These are phyloP conservation scores for Cephus rjabovi DNA, from an alignment of 2,888 invertebrate genomes.

Conservation along the genomic window DNA sequence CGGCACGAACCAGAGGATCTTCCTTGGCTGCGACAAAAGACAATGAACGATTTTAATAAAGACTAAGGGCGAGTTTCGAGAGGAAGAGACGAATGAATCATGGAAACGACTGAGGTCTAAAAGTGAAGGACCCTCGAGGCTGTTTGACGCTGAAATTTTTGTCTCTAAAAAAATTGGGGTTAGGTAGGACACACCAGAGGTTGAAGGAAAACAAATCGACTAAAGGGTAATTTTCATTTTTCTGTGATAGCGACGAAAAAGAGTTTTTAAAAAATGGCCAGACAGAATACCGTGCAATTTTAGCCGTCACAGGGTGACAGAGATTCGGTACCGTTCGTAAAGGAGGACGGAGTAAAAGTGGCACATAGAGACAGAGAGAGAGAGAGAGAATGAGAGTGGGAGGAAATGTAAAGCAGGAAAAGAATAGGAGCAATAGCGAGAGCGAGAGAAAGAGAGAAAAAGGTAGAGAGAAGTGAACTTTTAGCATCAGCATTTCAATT, in stretches of 20 bases:
- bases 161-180: too few species aligned
- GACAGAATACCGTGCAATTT: neutral
- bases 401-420: neutral
- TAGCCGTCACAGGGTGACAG: neutral
- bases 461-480: neutral
- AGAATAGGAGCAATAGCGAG: neutral
- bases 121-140: too few species aligned
- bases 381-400: too few species aligned
- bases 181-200: too few species aligned
- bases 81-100: neutral
- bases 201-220: neutral
- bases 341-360: too few species aligned
- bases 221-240: neutral
- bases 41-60: neutral
- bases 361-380: too few species aligned
- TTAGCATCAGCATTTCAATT: neutral
- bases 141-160: too few species aligned
- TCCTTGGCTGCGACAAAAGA: constrained; percentile 69
- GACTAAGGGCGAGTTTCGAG: neutral
- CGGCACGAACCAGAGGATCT: constrained; percentile 84
- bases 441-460: neutral
- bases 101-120: neutral
- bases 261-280: neutral
- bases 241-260: neutral
- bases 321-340: too few species aligned